Evolutionary conservation across 2,797 vertebrate species (phyloP).

Genomic region (Chiroxiphia lanceolata): DNA sequence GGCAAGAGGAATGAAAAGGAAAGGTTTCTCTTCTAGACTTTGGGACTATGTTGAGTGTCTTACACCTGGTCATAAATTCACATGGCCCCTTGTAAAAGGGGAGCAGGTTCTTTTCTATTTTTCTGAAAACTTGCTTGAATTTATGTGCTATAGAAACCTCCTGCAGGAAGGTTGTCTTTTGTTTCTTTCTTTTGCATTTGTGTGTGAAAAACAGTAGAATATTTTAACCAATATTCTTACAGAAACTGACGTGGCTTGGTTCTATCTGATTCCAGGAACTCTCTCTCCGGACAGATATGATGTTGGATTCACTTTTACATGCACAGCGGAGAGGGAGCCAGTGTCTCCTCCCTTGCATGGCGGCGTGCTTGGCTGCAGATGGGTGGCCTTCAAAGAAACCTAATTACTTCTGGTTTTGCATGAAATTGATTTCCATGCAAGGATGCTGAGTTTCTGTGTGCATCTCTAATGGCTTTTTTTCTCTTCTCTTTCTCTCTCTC

Average conservation of each 20-base stretch:
- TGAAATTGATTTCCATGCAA: constrained; percentile 90
- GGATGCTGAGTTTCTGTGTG: constrained; percentile 69
- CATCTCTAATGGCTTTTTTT: constrained; percentile 82
- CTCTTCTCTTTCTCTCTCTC: constrained; percentile 52
- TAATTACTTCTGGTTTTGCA: constrained; percentile 84
- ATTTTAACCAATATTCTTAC: constrained; percentile 79
- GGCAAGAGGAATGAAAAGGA: constrained; percentile 24
- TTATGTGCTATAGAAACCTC: constrained; percentile 70
- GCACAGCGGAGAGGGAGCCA: constrained; percentile 81
- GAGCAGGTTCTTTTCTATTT: constrained; percentile 56
- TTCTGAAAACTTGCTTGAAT: constrained; percentile 78
- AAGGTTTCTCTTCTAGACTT: constrained; percentile 34
- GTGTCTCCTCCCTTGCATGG: constrained; percentile 77
- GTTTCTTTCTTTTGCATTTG: constrained; percentile 47
- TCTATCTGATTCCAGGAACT: constrained; percentile 84
- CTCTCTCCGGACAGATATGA: constrained; percentile 84
- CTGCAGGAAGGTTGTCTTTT: background rate
- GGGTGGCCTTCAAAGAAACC: constrained; percentile 56
- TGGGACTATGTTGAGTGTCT: background rate
- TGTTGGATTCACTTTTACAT: constrained; percentile 76
- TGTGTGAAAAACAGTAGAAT: constrained; percentile 65
- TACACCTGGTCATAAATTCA: constrained; percentile 62
- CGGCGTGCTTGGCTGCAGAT: constrained; percentile 67
- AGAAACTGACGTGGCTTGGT: constrained; percentile 69
- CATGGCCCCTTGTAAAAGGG: constrained; percentile 47